Base-by-base conservation (phyloP, 1,140 invertebrate species). In the Meteorus sp. region DNA sequence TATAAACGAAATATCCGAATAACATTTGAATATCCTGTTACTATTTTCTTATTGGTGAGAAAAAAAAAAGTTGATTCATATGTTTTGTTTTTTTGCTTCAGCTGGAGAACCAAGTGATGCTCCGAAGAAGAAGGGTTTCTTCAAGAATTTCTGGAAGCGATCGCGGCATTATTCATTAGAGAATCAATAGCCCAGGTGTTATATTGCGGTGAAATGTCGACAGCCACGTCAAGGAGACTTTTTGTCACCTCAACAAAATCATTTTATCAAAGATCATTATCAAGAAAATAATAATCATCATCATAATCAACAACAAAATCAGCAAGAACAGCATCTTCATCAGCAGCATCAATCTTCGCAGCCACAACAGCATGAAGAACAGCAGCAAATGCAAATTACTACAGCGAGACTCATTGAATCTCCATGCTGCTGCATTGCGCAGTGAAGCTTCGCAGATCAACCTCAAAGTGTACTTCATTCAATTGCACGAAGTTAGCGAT, bases 101-200 rank as follows among this genome's bases (percentile, higher is more conserved):
- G 88, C 86, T 62, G 87, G 88, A 60, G 86, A 88, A 50, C 69
- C 81, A 73, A 71, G 77, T 69, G 75, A 85, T 78, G 65, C 83
- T 63, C 88, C 89, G 54, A 90, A 91, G 76, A 90, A 90, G 73
- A 89, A 89, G 75, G 87, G 89, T 48, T 90, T 92, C 71, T 92
- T 92, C 80, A 89, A 89, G 78, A 89, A 83, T 71, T 86, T 91
- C 59, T 92, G 89, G 89, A 91, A 91, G 75, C 84, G 87, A 56
- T 90, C 89, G 50, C 86, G 89, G 50, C 89, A 91, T 70, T 89
- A 90, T 73, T 91, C 89, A 20, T 77, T 92, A 75, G 90, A 92
- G 75, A 89, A 91, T 71, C 86, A 87, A 83, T 84, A 84, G 78
- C 76, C 71, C 74, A 78, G 76, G 75, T 82, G 73, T 57, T 57